A percentile compares a stretch with the other conserved stretches of the same genome.
Conservation (phyloP, 2,113 vertebrate genomes). For the Brachypodius melanocephalos region DNA sequence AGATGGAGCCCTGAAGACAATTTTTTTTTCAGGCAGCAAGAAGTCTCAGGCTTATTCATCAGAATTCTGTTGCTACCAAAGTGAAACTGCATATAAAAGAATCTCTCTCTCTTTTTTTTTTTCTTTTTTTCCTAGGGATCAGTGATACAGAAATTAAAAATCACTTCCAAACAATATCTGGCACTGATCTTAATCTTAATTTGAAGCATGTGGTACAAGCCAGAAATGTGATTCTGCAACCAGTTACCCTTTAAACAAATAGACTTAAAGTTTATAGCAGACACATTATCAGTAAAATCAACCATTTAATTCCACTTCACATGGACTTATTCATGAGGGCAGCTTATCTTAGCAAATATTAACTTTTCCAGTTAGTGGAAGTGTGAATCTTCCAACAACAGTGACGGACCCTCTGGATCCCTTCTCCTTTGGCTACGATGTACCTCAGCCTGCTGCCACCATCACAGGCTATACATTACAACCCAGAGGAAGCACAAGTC, state of each 20-base stretch:
- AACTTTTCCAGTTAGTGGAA: not conserved
- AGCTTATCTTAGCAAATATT: not conserved
- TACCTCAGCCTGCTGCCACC: not conserved
- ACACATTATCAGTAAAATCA: not conserved
- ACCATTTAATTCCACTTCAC: not conserved
- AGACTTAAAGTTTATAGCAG: not conserved
- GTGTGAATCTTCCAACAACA: not conserved
- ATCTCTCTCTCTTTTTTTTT: not conserved
- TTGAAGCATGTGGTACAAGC: not conserved
- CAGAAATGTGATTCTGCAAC: not conserved
- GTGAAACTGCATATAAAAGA: not conserved
- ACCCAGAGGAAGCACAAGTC: not conserved
- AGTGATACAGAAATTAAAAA: not conserved
- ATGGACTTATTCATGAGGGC: not conserved
- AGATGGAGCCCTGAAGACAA: not conserved
- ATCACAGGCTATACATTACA: not conserved
- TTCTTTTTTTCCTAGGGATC: not conserved
- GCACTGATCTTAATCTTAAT: constrained; percentile 17
- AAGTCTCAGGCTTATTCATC: not conserved
- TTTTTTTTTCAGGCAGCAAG: not conserved
- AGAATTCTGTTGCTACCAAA: not conserved
- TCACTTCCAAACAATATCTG: constrained; percentile 12
- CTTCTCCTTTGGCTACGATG: not conserved
- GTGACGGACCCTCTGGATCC: not conserved
- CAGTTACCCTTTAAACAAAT: constrained; percentile 5